Base-by-base conservation (phyloP, 2,888 invertebrate species). In the Calliopum simillimum region DNA sequence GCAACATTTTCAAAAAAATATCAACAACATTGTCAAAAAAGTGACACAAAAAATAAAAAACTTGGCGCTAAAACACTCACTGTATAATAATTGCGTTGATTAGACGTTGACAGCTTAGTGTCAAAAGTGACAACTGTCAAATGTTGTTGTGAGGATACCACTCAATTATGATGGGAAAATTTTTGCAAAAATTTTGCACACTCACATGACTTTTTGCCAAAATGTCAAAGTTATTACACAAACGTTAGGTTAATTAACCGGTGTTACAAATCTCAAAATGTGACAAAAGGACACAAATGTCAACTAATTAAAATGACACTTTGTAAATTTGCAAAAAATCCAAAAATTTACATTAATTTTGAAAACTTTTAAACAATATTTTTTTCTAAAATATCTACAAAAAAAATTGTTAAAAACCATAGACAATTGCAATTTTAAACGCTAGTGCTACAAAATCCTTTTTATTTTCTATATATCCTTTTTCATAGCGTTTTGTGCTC, bases 121-220 rank as follows among this genome's bases (percentile, higher is more conserved):
- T 53, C 64, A 64, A 64, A 51, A 41, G 53, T 53, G 64, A 64
- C 64, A 64, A 64, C 19, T 64, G 64, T 41, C 46, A 61, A 61
- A 61, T 21, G 19, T 53, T n/a, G n/a, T 21, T 21, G 2, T 13
- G 4, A 14, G 49, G 1, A 53, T 19, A 21, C 13, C 21, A 5
- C 14, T 4, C 6, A 14, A 4, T 23, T 51, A 12, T 19, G 19
- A 0, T 19, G 11, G 11, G 21, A 53, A 19, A 23, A 13, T 53
- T 33, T n/a, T 21, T 21, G 23, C 23, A 53, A 53, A 21, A 53
- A 19, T 16, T 23, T 23, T 23, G 19, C 53, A 49, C 53, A 21
- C 53, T 19, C n/a, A 33, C 23, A 23, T 53, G 21, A 23, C 13
- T 12, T 1, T 1, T 2, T 21, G 13, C 49, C 3, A 49, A 49